These are phyloP conservation scores for Parnassius glacialis DNA, from an alignment of 2,888 invertebrate species.

Conservation along the genomic window DNA sequence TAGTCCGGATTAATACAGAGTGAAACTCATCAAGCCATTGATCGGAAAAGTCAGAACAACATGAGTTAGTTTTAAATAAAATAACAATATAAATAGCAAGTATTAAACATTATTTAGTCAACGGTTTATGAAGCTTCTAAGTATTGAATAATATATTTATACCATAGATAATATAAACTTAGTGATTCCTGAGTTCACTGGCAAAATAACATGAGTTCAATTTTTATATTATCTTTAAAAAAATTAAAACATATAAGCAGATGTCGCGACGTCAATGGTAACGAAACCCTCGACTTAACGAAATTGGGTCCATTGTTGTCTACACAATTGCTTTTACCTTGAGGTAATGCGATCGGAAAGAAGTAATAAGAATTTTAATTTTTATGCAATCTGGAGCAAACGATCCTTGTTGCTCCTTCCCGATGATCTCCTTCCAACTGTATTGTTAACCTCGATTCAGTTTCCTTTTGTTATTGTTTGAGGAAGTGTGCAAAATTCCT, in stretches of 20 bases:
- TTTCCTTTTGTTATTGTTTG: conserved; percentile 47
- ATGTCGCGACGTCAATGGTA: conserved; percentile 50
- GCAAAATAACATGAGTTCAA: no score
- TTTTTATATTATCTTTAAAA: not conserved
- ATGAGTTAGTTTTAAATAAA: no score
- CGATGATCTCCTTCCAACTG: conserved; percentile 35
- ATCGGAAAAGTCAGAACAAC: no score
- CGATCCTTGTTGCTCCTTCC: conserved; percentile 33
- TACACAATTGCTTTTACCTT: conserved; percentile 51
- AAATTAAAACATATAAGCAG: conserved; percentile 38
- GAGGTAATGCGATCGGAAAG: conserved; percentile 44
- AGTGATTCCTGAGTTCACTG: no score
- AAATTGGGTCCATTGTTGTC: conserved; percentile 61
- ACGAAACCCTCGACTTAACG: conserved; percentile 42
- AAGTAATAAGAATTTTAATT: conserved; percentile 65
- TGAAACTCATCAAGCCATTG: no score
- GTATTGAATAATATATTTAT: no score
- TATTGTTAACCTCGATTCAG: conserved; percentile 46
- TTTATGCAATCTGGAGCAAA: conserved; percentile 69
- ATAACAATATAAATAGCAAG: no score
- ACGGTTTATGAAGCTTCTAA: no score
- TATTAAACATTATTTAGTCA: no score
- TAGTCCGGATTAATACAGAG: no score
- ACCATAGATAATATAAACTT: no score
- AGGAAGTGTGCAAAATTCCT: conserved; percentile 69